Evolutionary conservation across 2,797 vertebrate genomes (phyloP), one percentile per base, ranked within the genome.

Genomic region (Prionace glauca): DNA sequence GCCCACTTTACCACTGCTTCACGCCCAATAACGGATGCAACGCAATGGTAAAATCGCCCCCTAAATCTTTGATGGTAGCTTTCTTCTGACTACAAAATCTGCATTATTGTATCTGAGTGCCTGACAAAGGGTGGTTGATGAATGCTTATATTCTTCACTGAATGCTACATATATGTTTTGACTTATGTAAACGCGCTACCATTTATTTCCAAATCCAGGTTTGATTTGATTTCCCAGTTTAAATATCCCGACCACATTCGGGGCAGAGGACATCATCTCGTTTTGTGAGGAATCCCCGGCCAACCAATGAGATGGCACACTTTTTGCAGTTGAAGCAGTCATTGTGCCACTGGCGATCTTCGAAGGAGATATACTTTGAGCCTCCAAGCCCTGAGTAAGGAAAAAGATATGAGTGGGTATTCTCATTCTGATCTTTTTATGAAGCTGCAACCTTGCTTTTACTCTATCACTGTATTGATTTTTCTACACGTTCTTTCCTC

Each of bases 331-430:
- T 98, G 96, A 99, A 99, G 93, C 99, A 99, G 96, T 99, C 98
- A 1, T 98, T 98, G 81, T 99, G 99, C 99, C 99, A 99, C 96
- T 99, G 99, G 2, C 97, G 98, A 81, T 99, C 98, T 97, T 99
- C 99, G 96, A 99, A 99, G 0, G 99, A 99, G 96, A 99, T 97
- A 96, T 99, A 99, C 97, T 99, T 99, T 77, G 98, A 98, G 86
- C 98, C 98, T 56, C 98, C 98, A 0, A 99, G 97, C 97, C 98
- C 99, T 99, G 96, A 77, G 65, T 72, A 92, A 97, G 96, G 96
- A 72, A 74, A n/a, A 94, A 45, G 7, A 41, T 18, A 72, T n/a
- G 16, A 72, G 24, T 29, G 7, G 3, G 20, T 56, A n/a, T 65
- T 91, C 32, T 65, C 60, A 91, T n/a, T 20, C 60, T 91, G 60